Evolutionary conservation across 2,888 invertebrate species (phyloP), one percentile per base, ranked within the genome.

Genomic region (Cantharis flavilabris): DNA sequence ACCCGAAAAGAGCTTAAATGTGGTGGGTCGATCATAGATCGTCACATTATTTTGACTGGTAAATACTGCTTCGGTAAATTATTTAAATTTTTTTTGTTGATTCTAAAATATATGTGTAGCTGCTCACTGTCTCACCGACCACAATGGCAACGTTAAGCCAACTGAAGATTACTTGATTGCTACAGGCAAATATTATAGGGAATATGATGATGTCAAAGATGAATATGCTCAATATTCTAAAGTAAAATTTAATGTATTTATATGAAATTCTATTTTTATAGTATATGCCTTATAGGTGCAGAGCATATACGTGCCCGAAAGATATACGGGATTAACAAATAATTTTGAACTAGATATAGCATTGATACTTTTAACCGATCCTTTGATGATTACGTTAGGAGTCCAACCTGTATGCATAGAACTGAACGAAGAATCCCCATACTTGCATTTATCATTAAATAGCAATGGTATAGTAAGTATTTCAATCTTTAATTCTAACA

Each of bases 331-430:
- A 20, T 78, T 72, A 10, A 26, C 70, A 11, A 82, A 80, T 7
- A 79, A 82, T 16, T 87, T 82, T 71, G 70, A 73, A n/a, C 79
- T 79, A 10, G 89, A 89, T 80, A 84, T 89, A 16, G 16, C 16
- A 16, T 1, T 16, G 1, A 16, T 16, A 16, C 16, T 16, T 16
- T 16, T 16, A 16, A 62, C 81, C 62, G 79, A 81, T 23, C 70
- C 77, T 13, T 84, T 89, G 62, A 77, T 72, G 13, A 84, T 86
- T 62, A 83, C 85, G 1, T 79, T 80, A 63, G 82, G 85, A 9
- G 85, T 88, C 9, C 85, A 85, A 73, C 87, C 88, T 18, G 84
- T 88, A 9, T 89, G 88, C 77, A 80, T 85, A 5, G 83, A 85
- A 16, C 83, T 83, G 82, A 72, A 80, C 67, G 69, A 75, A 14